Percentiles rank a stretch among this genome's conserved stretches.
Evolutionary conservation across 1,140 invertebrate genomes (phyloP).

Genomic region (Lepidotrigona ventralis): DNA sequence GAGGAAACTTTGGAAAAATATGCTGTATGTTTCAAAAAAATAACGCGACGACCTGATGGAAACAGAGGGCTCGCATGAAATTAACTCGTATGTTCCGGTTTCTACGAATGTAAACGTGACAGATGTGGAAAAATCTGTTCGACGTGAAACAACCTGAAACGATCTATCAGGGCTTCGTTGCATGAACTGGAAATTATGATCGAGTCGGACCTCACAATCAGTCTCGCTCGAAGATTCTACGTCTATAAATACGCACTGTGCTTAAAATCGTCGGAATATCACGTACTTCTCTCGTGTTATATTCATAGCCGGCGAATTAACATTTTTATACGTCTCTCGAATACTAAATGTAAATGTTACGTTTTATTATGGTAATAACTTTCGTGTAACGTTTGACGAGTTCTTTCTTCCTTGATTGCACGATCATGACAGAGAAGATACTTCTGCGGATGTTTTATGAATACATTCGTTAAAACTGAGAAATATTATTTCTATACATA

Average conservation of each 20-base stretch:
- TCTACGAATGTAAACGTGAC: slow-evolving; percentile 4
- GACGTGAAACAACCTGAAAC: background rate
- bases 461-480: too few species aligned
- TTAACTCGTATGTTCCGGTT: slow-evolving; percentile 1
- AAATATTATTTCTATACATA: too few species aligned
- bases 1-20: background rate
- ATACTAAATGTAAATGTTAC: background rate
- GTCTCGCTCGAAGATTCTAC: background rate
- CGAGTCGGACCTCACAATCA: background rate
- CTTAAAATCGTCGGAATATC: background rate
- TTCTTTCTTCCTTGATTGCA: background rate
- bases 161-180: slow-evolving; percentile 16
- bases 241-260: background rate
- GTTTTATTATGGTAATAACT: background rate
- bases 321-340: background rate
- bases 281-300: background rate
- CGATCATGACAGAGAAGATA: background rate
- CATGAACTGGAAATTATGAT: background rate
- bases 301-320: background rate
- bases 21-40: background rate
- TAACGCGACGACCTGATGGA: background rate
- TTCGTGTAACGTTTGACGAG: background rate
- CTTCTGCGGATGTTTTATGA: background rate
- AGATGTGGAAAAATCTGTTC: slow-evolving; percentile 7
- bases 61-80: slow-evolving; percentile 1